A percentile compares a stretch with the other conserved stretches of the same genome.
These are phyloP conservation scores for Romanogobio albipinnatus DNA, from an alignment of 2,113 vertebrate genomes.

Conservation along the genomic window DNA sequence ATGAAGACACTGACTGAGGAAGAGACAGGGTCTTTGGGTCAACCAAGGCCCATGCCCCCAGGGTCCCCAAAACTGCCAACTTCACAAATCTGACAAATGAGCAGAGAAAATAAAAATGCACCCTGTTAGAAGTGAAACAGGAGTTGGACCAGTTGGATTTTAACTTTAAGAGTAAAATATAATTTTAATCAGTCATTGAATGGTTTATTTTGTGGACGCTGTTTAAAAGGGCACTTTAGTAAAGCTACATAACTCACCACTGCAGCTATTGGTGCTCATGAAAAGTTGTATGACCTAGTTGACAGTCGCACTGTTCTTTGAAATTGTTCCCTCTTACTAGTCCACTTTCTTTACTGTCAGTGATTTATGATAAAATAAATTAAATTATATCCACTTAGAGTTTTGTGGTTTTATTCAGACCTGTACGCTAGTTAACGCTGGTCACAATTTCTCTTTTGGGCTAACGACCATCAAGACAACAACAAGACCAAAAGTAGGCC, in stretches of 20 bases:
- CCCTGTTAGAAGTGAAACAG: slow-evolving; percentile 4
- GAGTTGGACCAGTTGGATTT: neutral
- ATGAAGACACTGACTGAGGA: slow-evolving; percentile 66
- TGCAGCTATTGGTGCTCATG: neutral
- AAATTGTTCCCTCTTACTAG: slow-evolving; percentile 71
- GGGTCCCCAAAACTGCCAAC: slow-evolving; percentile 71
- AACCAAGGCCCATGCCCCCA: slow-evolving; percentile 63
- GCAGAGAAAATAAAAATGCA: slow-evolving; percentile 16
- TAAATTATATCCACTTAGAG: slow-evolving; percentile 81
- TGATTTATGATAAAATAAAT: slow-evolving; percentile 96
- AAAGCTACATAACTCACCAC: neutral
- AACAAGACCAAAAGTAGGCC: slow-evolving; percentile 6
- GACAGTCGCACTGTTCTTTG: slow-evolving; percentile 24
- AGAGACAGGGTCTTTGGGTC: slow-evolving; percentile 56
- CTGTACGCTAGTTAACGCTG: slow-evolving; percentile 59
- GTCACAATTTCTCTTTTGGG: slow-evolving; percentile 75
- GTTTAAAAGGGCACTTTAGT: neutral
- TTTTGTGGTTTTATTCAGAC: slow-evolving; percentile 71
- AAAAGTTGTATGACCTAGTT: slow-evolving; percentile 14
- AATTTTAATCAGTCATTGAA: neutral
- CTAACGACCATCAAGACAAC: slow-evolving; percentile 58
- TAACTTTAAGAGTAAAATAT: slow-evolving; percentile 10
- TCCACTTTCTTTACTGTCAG: slow-evolving; percentile 75
- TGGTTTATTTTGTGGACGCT: neutral
- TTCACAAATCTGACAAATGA: slow-evolving; percentile 68